Percentiles rank a stretch among this genome's conserved stretches.
Evolutionary conservation across 2,888 invertebrate genomes (phyloP).

Genomic region (Thysanoteuthis rhombus): DNA sequence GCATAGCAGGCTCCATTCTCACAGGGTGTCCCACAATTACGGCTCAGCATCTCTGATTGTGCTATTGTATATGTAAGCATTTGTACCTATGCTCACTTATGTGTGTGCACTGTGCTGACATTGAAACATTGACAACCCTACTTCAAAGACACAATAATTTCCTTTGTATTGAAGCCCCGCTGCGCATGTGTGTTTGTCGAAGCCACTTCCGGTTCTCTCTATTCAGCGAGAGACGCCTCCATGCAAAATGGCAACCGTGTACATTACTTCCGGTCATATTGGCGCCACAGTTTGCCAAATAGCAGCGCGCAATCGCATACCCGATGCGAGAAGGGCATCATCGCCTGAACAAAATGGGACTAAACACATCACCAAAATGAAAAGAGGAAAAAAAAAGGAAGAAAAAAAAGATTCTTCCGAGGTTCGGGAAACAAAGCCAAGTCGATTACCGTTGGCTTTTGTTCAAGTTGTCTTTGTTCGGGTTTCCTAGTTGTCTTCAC

Average conservation of each 20-base stretch:
- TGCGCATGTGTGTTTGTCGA: neutral
- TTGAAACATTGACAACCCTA: neutral
- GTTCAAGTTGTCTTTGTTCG: neutral
- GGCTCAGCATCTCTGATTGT: no score
- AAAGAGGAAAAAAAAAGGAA: neutral
- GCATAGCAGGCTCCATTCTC: no score
- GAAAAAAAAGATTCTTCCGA: neutral
- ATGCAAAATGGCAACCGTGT: neutral
- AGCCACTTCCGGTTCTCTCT: neutral
- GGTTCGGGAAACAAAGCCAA: neutral
- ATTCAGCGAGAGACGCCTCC: neutral
- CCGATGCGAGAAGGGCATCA: neutral
- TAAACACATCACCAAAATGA: neutral
- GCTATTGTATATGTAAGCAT: no score
- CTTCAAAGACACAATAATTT: neutral
- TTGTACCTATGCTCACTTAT: no score
- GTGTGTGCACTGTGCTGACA: neutral
- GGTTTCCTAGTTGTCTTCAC: neutral
- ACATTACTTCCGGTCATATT: slow-evolving; percentile 12
- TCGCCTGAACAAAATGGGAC: neutral
- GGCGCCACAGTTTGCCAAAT: neutral
- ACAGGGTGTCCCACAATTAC: no score
- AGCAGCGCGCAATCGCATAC: neutral
- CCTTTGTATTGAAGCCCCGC: neutral
- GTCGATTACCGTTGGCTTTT: neutral